These are phyloP conservation scores for Hesperophylax magnus DNA, from an alignment of 1,140 invertebrate genomes.

Conservation along the genomic window DNA sequence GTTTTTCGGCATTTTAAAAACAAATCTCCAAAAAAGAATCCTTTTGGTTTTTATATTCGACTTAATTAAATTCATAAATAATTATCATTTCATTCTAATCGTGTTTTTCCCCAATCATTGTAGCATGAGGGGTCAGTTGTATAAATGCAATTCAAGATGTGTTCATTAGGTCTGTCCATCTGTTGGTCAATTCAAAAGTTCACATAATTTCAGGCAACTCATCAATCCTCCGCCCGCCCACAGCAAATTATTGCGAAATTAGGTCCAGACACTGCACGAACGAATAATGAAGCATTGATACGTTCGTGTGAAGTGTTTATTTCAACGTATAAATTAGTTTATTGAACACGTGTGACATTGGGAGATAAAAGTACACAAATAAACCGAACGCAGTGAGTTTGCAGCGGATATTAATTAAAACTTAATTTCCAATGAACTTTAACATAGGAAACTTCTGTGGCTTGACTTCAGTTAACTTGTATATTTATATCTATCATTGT, in stretches of 20 bases:
- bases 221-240: slow-evolving; percentile 16
- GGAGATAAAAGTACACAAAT: no score
- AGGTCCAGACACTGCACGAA: not conserved
- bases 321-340: not conserved
- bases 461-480: no score
- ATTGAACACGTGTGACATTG: no score
- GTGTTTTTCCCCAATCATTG: not conserved
- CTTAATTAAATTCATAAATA: not conserved
- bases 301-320: slow-evolving; percentile 2
- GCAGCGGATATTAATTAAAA: no score
- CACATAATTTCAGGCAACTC: slow-evolving; percentile 41
- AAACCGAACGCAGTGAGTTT: no score
- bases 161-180: slow-evolving; percentile 36
- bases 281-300: not conserved
- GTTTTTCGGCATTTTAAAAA: no score
- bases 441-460: no score
- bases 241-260: slow-evolving; percentile 17
- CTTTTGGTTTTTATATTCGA: no score
- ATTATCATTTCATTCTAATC: not conserved
- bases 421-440: no score
- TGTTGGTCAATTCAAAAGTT: slow-evolving; percentile 47
- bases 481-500: no score
- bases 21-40: no score
- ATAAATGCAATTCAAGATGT: slow-evolving; percentile 41
- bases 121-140: not conserved